Conservation (phyloP, 2,797 vertebrate species). For the Cuniculus paca region DNA sequence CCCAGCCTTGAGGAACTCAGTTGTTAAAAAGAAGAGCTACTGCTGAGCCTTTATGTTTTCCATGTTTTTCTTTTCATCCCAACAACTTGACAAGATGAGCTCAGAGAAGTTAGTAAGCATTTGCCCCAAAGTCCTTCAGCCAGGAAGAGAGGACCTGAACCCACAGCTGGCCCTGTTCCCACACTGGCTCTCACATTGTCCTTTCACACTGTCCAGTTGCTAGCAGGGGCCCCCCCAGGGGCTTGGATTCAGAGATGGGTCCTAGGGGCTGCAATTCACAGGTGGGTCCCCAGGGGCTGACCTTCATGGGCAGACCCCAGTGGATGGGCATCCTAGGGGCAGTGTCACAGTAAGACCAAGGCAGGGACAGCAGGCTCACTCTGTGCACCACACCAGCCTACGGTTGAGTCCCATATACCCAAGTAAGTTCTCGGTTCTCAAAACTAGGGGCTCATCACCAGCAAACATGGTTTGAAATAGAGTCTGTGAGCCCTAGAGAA, state of each 20-base stretch:
- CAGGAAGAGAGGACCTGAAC: constrained; percentile 7
- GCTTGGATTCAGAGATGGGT: not conserved
- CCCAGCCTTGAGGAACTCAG: not conserved
- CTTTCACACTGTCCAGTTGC: not conserved
- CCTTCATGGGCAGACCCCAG: not conserved
- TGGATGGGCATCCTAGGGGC: no score
- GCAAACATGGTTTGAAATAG: not conserved
- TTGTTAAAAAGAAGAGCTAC: not conserved
- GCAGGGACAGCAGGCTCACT: not conserved
- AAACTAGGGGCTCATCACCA: not conserved
- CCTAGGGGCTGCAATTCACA: not conserved
- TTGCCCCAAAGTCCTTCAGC: not conserved
- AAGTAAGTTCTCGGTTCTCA: not conserved
- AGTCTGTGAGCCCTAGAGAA: not conserved
- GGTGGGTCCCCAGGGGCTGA: not conserved
- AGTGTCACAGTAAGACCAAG: not conserved
- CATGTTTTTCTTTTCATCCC: not conserved
- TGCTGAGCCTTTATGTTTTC: not conserved
- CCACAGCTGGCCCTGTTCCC: not conserved
- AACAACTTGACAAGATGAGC: not conserved
- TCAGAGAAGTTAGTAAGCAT: not conserved
- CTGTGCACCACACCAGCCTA: accelerated
- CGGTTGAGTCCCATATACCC: not conserved
- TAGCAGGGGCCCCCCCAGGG: not conserved
- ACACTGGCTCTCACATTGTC: not conserved